These are phyloP conservation scores for Pyrgilauda ruficollis DNA, from an alignment of 2,113 vertebrate genomes.

Conservation along the genomic window DNA sequence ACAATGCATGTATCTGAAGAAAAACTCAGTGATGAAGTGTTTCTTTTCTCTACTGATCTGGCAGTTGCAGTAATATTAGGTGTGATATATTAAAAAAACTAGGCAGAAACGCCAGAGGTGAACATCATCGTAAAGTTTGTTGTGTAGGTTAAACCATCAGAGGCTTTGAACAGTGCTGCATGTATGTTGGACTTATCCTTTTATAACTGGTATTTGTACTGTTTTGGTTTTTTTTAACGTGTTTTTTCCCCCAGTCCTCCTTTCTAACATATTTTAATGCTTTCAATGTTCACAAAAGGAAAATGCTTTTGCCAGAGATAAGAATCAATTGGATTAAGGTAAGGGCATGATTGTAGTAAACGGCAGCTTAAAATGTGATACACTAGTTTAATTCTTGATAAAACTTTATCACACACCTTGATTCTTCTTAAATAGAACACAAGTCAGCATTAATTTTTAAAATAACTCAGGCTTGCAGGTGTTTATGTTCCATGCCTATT, in stretches of 20 bases:
- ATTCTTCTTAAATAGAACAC: neutral
- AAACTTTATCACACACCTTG: neutral
- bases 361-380: neutral
- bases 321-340: neutral
- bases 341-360: neutral
- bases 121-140: neutral
- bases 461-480: neutral
- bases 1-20: neutral
- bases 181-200: neutral
- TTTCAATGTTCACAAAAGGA: neutral
- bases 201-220: neutral
- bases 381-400: neutral
- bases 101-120: neutral
- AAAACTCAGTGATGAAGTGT: neutral
- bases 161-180: neutral
- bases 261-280: neutral
- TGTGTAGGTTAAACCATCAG: neutral
- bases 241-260: neutral
- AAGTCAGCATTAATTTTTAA: neutral
- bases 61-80: neutral
- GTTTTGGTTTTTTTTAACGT: neutral
- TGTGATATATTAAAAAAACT: neutral
- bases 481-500: neutral
- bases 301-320: neutral
- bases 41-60: neutral